phyloP scores from a whole-genome alignment of 2,797 vertebrate genomes.

The Ctenosaura bakeri region DNA sequence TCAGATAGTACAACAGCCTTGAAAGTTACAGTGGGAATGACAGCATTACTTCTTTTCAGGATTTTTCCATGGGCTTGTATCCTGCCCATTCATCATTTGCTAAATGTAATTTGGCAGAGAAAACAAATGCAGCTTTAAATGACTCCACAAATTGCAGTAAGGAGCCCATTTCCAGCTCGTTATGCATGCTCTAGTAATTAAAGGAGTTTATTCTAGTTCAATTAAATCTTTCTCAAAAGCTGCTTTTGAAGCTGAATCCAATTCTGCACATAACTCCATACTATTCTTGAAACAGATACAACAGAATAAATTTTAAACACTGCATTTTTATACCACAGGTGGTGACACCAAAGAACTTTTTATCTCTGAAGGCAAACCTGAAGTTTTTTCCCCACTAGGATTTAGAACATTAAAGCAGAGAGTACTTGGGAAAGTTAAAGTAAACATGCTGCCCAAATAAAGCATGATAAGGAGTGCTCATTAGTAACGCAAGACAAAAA shows the following conservation, averaged over 20 bases:
- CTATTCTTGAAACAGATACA: constrained; percentile 3
- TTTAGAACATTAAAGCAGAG: constrained; percentile 36
- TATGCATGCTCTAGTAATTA: neutral
- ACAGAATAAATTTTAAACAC: constrained; percentile 26
- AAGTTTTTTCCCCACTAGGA: neutral
- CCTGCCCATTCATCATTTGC: constrained; percentile 8
- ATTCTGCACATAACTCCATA: neutral
- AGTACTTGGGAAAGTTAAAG: constrained; percentile 38
- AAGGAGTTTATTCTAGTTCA: neutral
- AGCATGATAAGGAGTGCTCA: constrained; percentile 62
- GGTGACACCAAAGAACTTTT: neutral
- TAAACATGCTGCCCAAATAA: constrained; percentile 55
- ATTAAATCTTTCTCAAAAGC: neutral
- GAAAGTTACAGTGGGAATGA: neutral
- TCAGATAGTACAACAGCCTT: constrained; percentile 11
- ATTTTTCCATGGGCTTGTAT: neutral
- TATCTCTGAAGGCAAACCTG: constrained; percentile 15
- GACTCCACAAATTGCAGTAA: constrained; percentile 5
- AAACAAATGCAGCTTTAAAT: neutral
- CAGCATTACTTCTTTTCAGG: neutral
- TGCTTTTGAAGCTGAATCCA: constrained; percentile 9
- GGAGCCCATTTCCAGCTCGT: neutral
- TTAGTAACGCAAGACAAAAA: constrained; percentile 73
- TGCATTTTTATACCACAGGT: neutral
- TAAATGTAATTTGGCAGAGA: constrained; percentile 25